Evolutionary conservation across 2,888 invertebrate species (phyloP), one percentile per base, ranked within the genome.

Genomic region (Rutpela maculata): DNA sequence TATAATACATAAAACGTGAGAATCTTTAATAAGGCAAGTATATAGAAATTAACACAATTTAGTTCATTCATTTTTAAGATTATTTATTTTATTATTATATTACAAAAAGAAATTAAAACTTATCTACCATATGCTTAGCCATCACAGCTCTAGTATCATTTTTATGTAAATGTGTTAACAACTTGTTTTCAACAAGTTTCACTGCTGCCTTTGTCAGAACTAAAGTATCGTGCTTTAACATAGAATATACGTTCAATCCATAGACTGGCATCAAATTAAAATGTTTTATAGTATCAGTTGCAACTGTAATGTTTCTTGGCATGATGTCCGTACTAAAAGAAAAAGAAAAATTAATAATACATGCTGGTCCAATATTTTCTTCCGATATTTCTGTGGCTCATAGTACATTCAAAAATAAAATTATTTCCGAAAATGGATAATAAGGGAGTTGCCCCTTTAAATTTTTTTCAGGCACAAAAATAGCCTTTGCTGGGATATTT

Each of bases 191-290:
- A 80, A 99, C 93, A 86, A 92, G 92, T 85, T 97, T 95, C 0
- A 96, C 93, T 0, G 99, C 98, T 62, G 93, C 92, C 81, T 95
- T 90, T 0, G 98, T 98, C 2, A 99, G 88, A 6, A 99, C 94
- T 11, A 99, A 90, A 0, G 98, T 99, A 80, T 97, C 95, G 89
- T 99, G 97, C 90, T 99, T 99, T 79, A 99, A 89, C 96, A 99
- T 98, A 50, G 98, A 98, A 90, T 95, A 96, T 0, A 98, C 98
- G 91, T 99, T 99, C 17, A 99, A 91, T 86, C 97, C 97, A 91
- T 98, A 99, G 0, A 95, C 94, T 11, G 99, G 99, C 97, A 99
- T 98, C 26, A 99, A 91, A 89, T 97, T 99, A 55, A 98, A 93
- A 87, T 97, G 95, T 55, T 93, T 93, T n/a, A 98, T 91, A 3